Base-by-base conservation (phyloP, 2,797 vertebrate species). In the Eutrigla gurnardus region DNA sequence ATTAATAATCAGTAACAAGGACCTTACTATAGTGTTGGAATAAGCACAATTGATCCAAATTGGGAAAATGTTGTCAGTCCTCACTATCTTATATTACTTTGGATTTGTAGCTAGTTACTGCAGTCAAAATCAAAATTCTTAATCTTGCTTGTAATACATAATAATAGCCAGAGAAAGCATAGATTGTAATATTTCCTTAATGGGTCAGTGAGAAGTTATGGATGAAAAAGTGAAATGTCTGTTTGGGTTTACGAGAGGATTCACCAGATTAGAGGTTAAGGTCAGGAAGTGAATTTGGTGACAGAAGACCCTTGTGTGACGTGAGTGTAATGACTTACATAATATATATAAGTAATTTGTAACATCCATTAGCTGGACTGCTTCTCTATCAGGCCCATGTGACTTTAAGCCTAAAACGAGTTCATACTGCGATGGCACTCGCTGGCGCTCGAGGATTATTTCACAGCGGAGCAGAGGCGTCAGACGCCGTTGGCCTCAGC, bases 381-480 rank as follows among this genome's bases (percentile, higher is more conserved):
- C 62, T 18, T 45, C 65, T 42, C 39, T 1, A 5, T 57, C 52
- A 18, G 15, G 61, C 62, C 75, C 14, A 18, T 25, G 1, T 58
- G 66, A 71, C 82, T 37, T 35, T 3, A 42, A 71, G 53, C 33
- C 52, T 81, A 80, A 87, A 83, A 71, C 1, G 13, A 55, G 76
- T 64, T 83, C 83, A 78, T 73, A 5, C 47, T 46, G 69, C 37
- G 46, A 69, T 32, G 82, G 62, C 33, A 71, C 77, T 80, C n/a
- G 35, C 63, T 32, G 13, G 42, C 80, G 62, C 50, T 25, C 25
- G 37, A 57, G 83, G 81, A 90, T 88, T 87, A 88, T 86, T 91
- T 90, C 87, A 90, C 86, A 89, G 86, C 60, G 60, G 78, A 84
- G 78, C 39, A 6, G 77, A 90, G 90, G 90, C 90, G 87, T 92